phyloP scores from a whole-genome alignment of 2,113 vertebrate genomes.

The Myotis lucifugus region DNA sequence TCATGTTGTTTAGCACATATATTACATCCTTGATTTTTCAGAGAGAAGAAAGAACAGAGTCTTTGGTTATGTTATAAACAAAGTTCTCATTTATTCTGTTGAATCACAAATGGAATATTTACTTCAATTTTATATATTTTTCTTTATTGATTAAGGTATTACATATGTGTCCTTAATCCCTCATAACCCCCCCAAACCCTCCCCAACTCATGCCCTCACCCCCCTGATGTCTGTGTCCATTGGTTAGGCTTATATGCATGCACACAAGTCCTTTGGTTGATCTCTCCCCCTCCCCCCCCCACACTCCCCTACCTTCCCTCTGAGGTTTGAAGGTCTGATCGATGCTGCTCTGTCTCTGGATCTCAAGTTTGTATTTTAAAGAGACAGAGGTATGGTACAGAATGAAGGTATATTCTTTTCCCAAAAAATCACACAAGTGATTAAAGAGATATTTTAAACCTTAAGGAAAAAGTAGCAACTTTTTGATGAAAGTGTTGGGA shows the following conservation, averaged over 20 bases:
- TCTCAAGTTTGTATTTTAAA: neutral
- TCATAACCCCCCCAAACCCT: no score
- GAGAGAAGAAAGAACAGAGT: neutral
- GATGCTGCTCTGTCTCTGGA: no score
- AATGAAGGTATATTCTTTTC: neutral
- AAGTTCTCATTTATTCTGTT: neutral
- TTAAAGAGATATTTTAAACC: neutral
- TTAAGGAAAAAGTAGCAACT: neutral
- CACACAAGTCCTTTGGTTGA: no score
- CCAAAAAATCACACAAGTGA: neutral
- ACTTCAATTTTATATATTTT: neutral
- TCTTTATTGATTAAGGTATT: no score
- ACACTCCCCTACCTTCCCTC: no score
- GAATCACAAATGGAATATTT: neutral
- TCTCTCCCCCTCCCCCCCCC: no score
- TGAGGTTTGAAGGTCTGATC: no score
- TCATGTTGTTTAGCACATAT: conserved; percentile 63
- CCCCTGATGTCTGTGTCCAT: no score
- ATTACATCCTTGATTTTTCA: conserved; percentile 51
- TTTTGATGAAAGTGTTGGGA: neutral
- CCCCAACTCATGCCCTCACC: no score
- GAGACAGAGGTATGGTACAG: neutral
- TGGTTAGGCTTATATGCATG: no score
- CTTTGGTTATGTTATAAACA: neutral
- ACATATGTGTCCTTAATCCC: no score